Base-by-base conservation (phyloP, 2,888 invertebrate genomes). In the Polia nebulosa region DNA sequence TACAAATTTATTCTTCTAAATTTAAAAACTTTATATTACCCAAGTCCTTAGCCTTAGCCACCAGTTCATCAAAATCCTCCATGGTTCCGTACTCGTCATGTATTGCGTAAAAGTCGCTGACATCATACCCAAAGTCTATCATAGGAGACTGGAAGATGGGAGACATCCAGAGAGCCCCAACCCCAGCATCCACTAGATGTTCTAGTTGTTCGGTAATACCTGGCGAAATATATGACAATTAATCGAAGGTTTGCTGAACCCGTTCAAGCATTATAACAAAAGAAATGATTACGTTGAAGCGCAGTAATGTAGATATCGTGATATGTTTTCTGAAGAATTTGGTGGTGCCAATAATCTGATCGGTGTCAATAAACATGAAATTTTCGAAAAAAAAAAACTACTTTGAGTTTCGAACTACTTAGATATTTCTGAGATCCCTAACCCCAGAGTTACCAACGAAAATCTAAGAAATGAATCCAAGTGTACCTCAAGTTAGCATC, bases 51-150 rank as follows among this genome's bases (percentile, higher is more conserved):
- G 97, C 96, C 75, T 90, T 91, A 8, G 78, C 76, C 0, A 97
- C 86, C 5, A 98, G 87, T 0, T 92, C 86, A 22, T 96, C 93
- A 61, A 98, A 97, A 89, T 98, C 98, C 0, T 90, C 91, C 88
- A 98, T 90, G 0, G 96, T 97, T 0, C 98, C 98, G 85, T 97
- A 98, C 60, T 96, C 95, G 0, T 96, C 92, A 70, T 98, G 97
- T 56, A 98, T 96, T 13, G 96, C 96, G 36, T 91, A 96, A 88
- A 97, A 98, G 89, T 98, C 96, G 0, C 97, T 96, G 71, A 98
- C 97, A 82, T 98, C 98, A 83, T 98, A 98, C 0, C 98, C 98
- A 88, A 97, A 97, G 90, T 98, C 98, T 0, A 96, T 95, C 97
- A 98, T 97, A 0, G 98, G 98, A 0, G 98, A 98, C 64, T 95